Evolutionary conservation across 2,888 invertebrate species (phyloP).

Genomic region (Lasius fuliginosus): DNA sequence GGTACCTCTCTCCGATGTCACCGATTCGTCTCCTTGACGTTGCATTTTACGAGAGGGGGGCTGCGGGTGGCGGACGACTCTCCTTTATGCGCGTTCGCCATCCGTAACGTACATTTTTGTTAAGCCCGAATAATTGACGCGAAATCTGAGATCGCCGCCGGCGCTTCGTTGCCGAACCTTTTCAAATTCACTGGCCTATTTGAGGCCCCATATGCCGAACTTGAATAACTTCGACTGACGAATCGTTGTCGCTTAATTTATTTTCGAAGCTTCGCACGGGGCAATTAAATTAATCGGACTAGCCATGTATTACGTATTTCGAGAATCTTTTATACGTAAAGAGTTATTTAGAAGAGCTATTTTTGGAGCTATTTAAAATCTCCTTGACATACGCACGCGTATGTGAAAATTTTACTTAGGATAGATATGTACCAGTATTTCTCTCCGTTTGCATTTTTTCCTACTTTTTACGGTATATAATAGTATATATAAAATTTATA

Average conservation of each 20-base stretch:
- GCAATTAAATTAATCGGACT: constrained; percentile 24
- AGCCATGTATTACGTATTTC: background rate
- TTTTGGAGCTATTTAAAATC: background rate
- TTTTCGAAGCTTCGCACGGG: background rate
- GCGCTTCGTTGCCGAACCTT: constrained; percentile 66
- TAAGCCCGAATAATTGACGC: constrained; percentile 73
- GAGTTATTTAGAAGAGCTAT: background rate
- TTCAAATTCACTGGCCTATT: constrained; percentile 70
- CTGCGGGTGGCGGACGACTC: constrained; percentile 46
- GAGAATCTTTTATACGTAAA: background rate
- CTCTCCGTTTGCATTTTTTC: background rate
- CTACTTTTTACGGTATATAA: background rate
- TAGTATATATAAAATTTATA: background rate
- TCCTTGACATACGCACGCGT: background rate
- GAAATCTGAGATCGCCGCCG: constrained; percentile 75
- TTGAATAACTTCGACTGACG: constrained; percentile 65
- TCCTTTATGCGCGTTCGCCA: constrained; percentile 59
- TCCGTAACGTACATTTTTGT: constrained; percentile 72
- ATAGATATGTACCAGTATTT: background rate
- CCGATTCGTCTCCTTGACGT: constrained; percentile 67
- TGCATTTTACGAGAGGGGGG: constrained; percentile 47
- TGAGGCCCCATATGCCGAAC: constrained; percentile 70
- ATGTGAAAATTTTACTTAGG: background rate
- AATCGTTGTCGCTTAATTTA: constrained; percentile 13
- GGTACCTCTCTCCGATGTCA: constrained; percentile 62